These are phyloP conservation scores for Clarias gariepinus DNA, from an alignment of 2,113 vertebrate genomes.

Conservation along the genomic window DNA sequence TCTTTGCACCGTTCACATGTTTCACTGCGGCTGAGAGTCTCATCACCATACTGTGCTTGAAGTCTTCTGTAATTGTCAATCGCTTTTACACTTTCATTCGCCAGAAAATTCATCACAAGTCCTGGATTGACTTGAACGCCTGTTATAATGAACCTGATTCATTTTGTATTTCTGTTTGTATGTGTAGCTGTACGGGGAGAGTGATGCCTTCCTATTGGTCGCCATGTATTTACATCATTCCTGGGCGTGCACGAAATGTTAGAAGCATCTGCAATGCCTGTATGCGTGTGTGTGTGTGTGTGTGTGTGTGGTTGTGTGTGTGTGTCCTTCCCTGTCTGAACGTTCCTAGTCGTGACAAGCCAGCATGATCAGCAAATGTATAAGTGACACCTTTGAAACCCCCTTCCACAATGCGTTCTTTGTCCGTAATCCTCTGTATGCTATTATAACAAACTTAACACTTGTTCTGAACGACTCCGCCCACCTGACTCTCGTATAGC, in stretches of 20 bases:
- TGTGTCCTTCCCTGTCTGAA: background rate
- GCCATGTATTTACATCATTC: background rate
- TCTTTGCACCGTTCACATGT: too few species aligned
- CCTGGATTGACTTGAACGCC: too few species aligned
- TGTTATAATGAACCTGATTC: background rate
- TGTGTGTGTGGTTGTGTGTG: background rate
- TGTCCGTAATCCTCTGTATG: background rate
- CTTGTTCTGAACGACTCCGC: background rate
- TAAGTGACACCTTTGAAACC: background rate
- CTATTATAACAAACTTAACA: background rate
- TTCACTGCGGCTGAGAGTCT: too few species aligned
- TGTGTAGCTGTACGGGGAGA: background rate
- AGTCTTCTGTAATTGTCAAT: too few species aligned
- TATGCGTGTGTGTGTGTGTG: background rate
- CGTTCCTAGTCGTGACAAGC: background rate
- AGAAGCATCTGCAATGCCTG: background rate
- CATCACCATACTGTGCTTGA: too few species aligned
- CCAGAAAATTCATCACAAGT: too few species aligned
- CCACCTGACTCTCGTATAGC: background rate
- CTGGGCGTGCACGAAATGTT: background rate
- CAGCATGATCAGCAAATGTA: background rate
- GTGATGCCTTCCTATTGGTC: background rate
- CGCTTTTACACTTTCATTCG: too few species aligned
- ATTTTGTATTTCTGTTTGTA: background rate
- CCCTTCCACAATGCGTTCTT: background rate